Evolutionary conservation across 2,113 vertebrate species (phyloP).

Genomic region (cat (Felis catus)): DNA sequence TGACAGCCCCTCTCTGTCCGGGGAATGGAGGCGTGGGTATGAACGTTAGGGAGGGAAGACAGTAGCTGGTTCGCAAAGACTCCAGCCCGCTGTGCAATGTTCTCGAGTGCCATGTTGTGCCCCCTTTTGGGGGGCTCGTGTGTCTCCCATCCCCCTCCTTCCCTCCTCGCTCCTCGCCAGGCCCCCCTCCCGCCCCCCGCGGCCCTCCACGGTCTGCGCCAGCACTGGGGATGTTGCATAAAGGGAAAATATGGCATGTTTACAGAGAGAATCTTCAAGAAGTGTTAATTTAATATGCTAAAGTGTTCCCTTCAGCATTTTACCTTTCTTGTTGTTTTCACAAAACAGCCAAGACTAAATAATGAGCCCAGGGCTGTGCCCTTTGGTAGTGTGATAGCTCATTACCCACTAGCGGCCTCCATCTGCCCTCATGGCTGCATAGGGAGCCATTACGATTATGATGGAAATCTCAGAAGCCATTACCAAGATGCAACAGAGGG

Average conservation of each 20-base stretch:
- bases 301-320: conserved; percentile 89
- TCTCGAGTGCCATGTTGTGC: background rate
- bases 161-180: background rate
- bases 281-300: conserved; percentile 91
- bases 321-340: conserved; percentile 90
- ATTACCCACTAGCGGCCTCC: conserved; percentile 99
- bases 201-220: conserved; percentile 16
- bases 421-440: conserved; percentile 99
- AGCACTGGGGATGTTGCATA: conserved; percentile 80
- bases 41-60: background rate
- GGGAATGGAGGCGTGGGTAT: background rate
- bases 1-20: background rate
- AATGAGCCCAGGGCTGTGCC: conserved; percentile 97
- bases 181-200: background rate
- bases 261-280: conserved; percentile 88
- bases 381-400: conserved; percentile 98
- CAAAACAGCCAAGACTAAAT: conserved; percentile 93
- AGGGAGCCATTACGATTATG: conserved; percentile 99
- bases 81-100: accelerated
- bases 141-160: conserved; percentile 5
- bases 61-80: background rate
- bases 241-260: conserved; percentile 88
- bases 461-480: conserved; percentile 99
- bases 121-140: conserved; percentile 66
- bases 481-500: conserved; percentile 97